A percentile compares a stretch with the other conserved stretches of the same genome.
Conservation (phyloP, 1,140 invertebrate species). For the Forficula auricularia region DNA sequence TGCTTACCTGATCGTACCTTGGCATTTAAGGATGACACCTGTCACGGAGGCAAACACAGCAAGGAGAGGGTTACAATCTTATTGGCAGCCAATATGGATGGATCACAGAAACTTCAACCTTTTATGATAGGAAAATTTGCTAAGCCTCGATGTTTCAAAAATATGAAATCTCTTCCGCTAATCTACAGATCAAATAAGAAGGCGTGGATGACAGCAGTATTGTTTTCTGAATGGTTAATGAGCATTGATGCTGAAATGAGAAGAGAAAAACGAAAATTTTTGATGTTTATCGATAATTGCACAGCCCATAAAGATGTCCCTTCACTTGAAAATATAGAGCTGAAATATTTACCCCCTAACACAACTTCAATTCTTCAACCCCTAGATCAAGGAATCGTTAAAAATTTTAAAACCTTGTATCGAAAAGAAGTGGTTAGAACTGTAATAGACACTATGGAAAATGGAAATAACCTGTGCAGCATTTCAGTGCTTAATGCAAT, state of each 20-base stretch:
- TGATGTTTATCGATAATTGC: conserved; percentile 12
- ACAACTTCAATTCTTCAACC: conserved; percentile 29
- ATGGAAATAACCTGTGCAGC: no score
- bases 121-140: conserved; percentile 21
- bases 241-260: conserved; percentile 14
- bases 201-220: conserved; percentile 27
- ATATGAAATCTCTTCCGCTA: conserved; percentile 21
- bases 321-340: conserved; percentile 20
- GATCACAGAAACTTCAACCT: conserved; percentile 23
- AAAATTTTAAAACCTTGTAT: conserved; percentile 19
- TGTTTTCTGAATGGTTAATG: conserved; percentile 18
- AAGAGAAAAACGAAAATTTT: conserved; percentile 13
- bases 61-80: conserved; percentile 26
- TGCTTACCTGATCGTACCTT: conserved; percentile 19
- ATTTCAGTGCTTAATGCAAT: no score
- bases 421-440: not conserved
- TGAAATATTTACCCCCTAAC: conserved; percentile 29
- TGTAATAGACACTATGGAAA: no score
- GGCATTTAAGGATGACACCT: conserved; percentile 21
- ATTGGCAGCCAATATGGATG: conserved; percentile 24
- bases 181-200: conserved; percentile 26
- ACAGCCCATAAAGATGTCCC: conserved; percentile 10
- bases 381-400: conserved; percentile 30
- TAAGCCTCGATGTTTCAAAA: conserved; percentile 23
- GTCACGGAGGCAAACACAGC: conserved; percentile 23